Evolutionary conservation across 53 echinoderm and acorn worm species (phyloP), one percentile per base, ranked within the genome.

Genomic region (Hippasteria phrygiana): DNA sequence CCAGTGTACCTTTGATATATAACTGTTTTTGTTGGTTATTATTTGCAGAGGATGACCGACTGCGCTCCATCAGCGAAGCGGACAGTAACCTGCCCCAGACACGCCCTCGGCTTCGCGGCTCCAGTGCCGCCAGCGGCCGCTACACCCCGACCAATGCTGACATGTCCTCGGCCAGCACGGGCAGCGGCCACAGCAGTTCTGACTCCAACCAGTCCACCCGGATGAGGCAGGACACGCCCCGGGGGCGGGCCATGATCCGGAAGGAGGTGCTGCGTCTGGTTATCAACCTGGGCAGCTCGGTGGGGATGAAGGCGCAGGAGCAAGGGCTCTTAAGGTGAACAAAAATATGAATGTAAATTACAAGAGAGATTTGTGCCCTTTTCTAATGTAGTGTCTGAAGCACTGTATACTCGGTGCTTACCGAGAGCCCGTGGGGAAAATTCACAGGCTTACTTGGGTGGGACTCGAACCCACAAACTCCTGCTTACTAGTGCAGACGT

Each of bases 231-330:
- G 96, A 96, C 69, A 96, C 94, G 3, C 89, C 78, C 11, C 40
- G 63, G 31, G 98, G 98, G 17, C 45, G 90, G 48, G 90, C 88
- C 55, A 64, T 97, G 82, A 92, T 97, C 24, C 88, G 93, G 6
- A 94, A 93, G 50, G 98, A 97, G 82, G 94, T 97, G 33, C 75
- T 97, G 13, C 91, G 94, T 47, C 84, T 97, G 36, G 91, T 95
- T 32, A 88, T 93, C 56, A 97, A 94, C 85, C 90, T 97, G 88
- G 87, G 95, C 53, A 97, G 98, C 74, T 94, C 95, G 14, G 98
- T 97, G 28, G 94, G 95, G 13, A 93, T 95, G 88, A 97, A 97
- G 55, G 94, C 93, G 2, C 98, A 95, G 45, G 98, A 97, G 51
- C 93, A 95, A 55, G 98, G 98, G 5, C 63, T 97, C 37, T 54